phyloP scores from a whole-genome alignment of 2,797 vertebrate genomes.

The Enteromius trimaculatus region DNA sequence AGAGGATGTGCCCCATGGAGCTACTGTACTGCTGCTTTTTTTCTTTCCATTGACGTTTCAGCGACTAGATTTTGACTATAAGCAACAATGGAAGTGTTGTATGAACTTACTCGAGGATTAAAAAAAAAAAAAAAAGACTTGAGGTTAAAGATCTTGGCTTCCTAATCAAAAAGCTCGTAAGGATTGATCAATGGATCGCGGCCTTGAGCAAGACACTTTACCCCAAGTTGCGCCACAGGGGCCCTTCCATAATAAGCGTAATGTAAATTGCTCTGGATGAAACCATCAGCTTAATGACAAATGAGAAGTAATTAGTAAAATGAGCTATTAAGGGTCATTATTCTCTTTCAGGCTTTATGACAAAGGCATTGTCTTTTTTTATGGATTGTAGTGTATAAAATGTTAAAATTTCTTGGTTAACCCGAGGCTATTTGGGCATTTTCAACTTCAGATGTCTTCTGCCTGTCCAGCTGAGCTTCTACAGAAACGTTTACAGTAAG shows the following conservation, averaged over 20 bases:
- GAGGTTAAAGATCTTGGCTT: constrained; percentile 2
- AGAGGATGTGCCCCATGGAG: constrained; percentile 29
- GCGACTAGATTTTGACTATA: constrained; percentile 29
- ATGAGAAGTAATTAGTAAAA: constrained; percentile 41
- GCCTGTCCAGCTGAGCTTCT: constrained; percentile 52
- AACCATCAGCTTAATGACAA: constrained; percentile 42
- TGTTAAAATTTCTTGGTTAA: constrained; percentile 59
- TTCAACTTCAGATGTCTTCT: constrained; percentile 66
- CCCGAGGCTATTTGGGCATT: constrained; percentile 69
- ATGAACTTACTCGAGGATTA: constrained; percentile 61
- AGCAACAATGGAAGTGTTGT: constrained; percentile 54
- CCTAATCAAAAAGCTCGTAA: constrained; percentile 9
- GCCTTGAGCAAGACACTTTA: constrained; percentile 26
- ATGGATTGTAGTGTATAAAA: constrained; percentile 60
- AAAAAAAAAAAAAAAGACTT: background rate
- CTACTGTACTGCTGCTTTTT: background rate
- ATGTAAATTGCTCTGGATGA: constrained; percentile 37
- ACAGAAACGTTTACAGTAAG: background rate
- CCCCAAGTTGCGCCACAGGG: constrained; percentile 11
- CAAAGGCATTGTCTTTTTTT: constrained; percentile 63
- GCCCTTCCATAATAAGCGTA: constrained; percentile 6
- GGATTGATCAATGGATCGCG: background rate
- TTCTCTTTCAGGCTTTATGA: constrained; percentile 55
- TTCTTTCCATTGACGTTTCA: constrained; percentile 5
- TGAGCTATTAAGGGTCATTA: constrained; percentile 66